Percentiles rank a stretch among this genome's conserved stretches.
Evolutionary conservation across 2,888 invertebrate genomes (phyloP).

Genomic region (Polyommatus icarus): DNA sequence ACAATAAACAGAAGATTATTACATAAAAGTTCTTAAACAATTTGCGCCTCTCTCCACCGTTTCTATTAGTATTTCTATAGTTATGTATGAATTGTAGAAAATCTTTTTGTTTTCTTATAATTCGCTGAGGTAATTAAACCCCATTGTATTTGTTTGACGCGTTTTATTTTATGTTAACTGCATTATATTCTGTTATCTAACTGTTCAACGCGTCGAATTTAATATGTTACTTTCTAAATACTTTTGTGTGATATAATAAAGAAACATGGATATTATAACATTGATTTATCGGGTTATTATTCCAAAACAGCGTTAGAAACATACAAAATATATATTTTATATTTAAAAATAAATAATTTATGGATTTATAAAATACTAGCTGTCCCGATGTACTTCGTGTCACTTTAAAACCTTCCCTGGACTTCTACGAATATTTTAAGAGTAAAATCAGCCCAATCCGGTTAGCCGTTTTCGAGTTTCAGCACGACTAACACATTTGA

Average conservation of each 20-base stretch:
- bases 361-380: no score
- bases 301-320: neutral
- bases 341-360: neutral
- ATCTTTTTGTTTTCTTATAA: conserved; percentile 22
- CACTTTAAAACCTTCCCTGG: no score
- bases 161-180: neutral
- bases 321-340: neutral
- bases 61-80: conserved; percentile 19
- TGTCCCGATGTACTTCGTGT: no score
- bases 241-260: conserved; percentile 4
- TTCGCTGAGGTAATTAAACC: conserved; percentile 19
- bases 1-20: neutral
- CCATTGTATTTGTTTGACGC: conserved; percentile 21
- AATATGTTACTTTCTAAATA: conserved; percentile 1
- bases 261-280: neutral
- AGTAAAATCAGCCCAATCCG: no score
- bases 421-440: no score
- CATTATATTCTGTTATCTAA: conserved; percentile 21
- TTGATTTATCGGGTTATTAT: neutral
- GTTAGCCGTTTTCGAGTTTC: no score
- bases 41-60: neutral
- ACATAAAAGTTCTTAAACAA: neutral
- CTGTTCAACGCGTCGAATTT: conserved; percentile 20
- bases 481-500: no score
- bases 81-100: conserved; percentile 23